Percentiles rank a stretch among this genome's conserved stretches.
phyloP scores from a whole-genome alignment of 2,797 vertebrate genomes.

The Mormyrops boulengeri region DNA sequence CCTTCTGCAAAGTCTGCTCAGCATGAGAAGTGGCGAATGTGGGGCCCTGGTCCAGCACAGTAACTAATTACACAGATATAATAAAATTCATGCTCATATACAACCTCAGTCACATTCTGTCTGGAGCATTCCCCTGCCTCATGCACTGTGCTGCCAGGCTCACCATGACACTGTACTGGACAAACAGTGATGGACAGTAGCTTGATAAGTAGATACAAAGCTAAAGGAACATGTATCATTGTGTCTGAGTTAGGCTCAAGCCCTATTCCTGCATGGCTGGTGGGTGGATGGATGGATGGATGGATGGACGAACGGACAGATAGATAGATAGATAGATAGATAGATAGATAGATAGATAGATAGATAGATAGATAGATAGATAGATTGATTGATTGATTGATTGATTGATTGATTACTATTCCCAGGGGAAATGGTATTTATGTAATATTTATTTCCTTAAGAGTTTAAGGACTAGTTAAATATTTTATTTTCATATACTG shows the following conservation, averaged over 20 bases:
- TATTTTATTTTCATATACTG: too few relatives aligned
- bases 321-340: not conserved
- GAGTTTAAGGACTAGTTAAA: too few relatives aligned
- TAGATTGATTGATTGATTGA: too few relatives aligned
- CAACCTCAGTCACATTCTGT: not conserved
- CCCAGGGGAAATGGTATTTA: too few relatives aligned
- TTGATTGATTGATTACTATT: too few relatives aligned
- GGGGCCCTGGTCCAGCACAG: not conserved
- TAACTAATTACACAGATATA: not conserved
- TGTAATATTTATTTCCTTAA: too few relatives aligned
- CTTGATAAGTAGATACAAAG: not conserved
- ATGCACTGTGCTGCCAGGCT: not conserved
- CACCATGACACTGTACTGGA: not conserved
- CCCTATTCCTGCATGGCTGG: not conserved
- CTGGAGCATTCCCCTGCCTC: not conserved
- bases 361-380: too few relatives aligned
- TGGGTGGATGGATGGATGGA: not conserved
- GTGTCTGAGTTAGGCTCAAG: not conserved
- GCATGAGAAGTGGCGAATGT: not conserved
- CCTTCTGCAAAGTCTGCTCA: conserved; percentile 3
- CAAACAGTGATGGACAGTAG: not conserved
- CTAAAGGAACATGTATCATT: not conserved
- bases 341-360: too few relatives aligned
- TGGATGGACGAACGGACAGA: not conserved
- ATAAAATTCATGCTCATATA: not conserved